Conservation (phyloP, 2,797 vertebrate species). For the Picus viridis region DNA sequence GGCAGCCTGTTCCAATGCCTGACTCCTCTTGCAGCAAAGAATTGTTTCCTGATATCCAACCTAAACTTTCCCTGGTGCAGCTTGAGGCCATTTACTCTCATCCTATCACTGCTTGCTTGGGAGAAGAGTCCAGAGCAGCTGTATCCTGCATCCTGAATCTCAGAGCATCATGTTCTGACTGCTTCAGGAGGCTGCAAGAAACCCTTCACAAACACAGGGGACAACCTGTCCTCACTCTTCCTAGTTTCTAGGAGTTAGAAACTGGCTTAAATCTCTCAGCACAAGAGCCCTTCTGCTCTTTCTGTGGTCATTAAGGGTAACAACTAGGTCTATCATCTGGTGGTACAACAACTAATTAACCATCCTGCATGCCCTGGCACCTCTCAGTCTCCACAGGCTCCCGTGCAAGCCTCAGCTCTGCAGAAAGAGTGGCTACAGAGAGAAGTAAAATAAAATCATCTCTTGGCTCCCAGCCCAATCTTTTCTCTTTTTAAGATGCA, state of each 20-base stretch:
- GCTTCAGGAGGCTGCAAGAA: background rate
- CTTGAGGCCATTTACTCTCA: too few species aligned
- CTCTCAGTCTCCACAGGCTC: background rate
- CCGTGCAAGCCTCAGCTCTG: background rate
- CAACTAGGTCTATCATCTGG: background rate
- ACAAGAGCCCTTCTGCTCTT: constrained; percentile 6
- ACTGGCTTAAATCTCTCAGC: background rate
- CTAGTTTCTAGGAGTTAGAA: background rate
- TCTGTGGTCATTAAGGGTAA: constrained; percentile 1
- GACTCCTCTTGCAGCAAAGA: too few species aligned
- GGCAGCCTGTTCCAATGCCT: too few species aligned
- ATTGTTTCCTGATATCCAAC: too few species aligned
- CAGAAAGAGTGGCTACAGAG: background rate
- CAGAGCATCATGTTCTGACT: rapidly evolving
- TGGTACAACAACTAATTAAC: background rate
- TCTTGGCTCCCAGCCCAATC: background rate
- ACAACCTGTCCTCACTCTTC: background rate
- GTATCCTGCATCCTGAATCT: background rate
- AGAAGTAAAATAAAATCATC: background rate
- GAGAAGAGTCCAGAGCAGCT: background rate
- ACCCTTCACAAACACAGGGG: background rate
- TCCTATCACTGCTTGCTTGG: too few species aligned
- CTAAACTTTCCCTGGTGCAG: too few species aligned
- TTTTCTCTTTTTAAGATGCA: constrained; percentile 15
- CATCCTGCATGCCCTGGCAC: background rate